Percentiles rank a stretch among this genome's conserved stretches.
Evolutionary conservation across 2,113 vertebrate species (phyloP).

Genomic region (Dicaeum eximium): DNA sequence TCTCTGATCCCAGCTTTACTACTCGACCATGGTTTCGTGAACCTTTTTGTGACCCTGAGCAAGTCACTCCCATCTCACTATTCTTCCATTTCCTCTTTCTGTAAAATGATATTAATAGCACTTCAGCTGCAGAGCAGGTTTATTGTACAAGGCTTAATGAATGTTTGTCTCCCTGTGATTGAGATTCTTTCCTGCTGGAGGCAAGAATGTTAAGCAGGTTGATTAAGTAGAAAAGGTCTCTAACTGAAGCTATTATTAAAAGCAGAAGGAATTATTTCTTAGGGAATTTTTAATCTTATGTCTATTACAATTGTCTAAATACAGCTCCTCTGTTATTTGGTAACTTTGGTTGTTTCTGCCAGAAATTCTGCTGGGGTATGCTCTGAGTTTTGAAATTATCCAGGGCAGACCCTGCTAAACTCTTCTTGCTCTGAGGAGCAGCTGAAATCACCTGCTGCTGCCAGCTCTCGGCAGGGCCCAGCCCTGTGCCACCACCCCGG

Average conservation of each 20-base stretch:
- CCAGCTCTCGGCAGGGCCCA: background rate
- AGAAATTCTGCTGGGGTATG: background rate
- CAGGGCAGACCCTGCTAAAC: background rate
- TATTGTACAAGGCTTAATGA: slow-evolving; percentile 61
- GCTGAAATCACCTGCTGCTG: background rate
- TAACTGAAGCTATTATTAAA: background rate
- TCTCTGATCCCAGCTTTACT: slow-evolving; percentile 23
- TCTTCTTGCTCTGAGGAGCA: background rate
- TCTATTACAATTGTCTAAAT: background rate
- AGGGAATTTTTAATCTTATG: background rate
- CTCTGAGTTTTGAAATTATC: background rate
- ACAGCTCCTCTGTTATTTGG: background rate
- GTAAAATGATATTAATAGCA: slow-evolving; percentile 69
- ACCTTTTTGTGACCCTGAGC: slow-evolving; percentile 50
- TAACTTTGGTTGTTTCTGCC: background rate
- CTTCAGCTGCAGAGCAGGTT: slow-evolving; percentile 53
- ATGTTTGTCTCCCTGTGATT: slow-evolving; percentile 57
- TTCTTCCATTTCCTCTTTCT: slow-evolving; percentile 65
- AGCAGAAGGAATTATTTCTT: slow-evolving; percentile 5
- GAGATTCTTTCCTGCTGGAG: slow-evolving; percentile 57
- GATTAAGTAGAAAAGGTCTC: slow-evolving; percentile 1
- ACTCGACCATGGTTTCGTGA: background rate
- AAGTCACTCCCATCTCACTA: slow-evolving; percentile 60
- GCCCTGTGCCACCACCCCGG: background rate
- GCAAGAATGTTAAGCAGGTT: slow-evolving; percentile 55